Base-by-base conservation (phyloP, 2,888 invertebrate species). In the Pristionchus entomophagus region DNA sequence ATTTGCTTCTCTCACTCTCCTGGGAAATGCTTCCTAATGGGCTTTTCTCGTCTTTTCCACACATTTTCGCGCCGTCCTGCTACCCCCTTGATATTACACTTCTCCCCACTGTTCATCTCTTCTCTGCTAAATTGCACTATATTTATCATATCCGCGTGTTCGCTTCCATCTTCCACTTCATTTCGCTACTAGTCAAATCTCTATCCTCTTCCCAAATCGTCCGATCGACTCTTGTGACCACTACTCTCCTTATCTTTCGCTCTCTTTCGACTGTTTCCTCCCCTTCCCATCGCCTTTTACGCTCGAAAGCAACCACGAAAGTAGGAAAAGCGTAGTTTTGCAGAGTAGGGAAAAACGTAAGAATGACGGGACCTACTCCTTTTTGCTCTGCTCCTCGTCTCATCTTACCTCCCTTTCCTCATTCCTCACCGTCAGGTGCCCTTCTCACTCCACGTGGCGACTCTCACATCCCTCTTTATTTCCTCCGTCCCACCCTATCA, bases 361-460 rank as follows among this genome's bases (percentile, higher is more conserved):
- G n/a, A n/a, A n/a, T n/a, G n/a, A n/a, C n/a, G n/a, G n/a, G n/a
- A n/a, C 65, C 10, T 29, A 12, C 62, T 62, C 32, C 14, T 73
- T 51, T 51, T 51, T 49, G n/a, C 22, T 19, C n/a, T 32, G 14
- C 32, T 32, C 35, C 51, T 80, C 78, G 17, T 49, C 82, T 82
- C 38, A 29, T 38, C 41, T 29, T 82, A 12, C 80, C 38, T 41
- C 17, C 53, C 35, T 51, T 82, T 41, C 38, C 59, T n/a, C 59
- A n/a, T 59, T 82, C 59, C n/a, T 56, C 82, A 14, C 41, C 26
- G 49, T 78, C 78, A 51, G 51, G 78, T 78, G 51, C 51, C 51
- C 78, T 78, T 29, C 32, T 77, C 6, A 6, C 53, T 82, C 81
- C 82, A 59, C 82, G 82, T 80, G 78, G 51, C 29, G n/a, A n/a